Conservation (phyloP, 2,797 vertebrate genomes). For the Acropternis orthonyx region DNA sequence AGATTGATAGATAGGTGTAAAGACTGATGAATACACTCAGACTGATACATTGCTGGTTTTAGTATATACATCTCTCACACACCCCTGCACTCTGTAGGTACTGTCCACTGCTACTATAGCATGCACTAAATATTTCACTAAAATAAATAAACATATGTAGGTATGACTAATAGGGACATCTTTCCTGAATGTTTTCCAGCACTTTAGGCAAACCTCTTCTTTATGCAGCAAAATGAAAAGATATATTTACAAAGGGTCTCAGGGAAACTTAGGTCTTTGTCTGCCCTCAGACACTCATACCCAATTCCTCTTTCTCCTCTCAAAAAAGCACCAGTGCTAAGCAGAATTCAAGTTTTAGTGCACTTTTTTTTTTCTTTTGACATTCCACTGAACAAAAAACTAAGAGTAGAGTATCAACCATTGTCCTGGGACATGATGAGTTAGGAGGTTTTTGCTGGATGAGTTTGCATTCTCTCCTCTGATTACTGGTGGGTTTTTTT, state of each 20-base stretch:
- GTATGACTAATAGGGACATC: neutral
- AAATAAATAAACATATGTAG: constrained; percentile 49
- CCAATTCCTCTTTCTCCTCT: neutral
- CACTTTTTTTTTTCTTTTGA: neutral
- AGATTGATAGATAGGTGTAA: constrained; percentile 38
- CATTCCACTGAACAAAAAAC: neutral
- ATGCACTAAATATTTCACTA: constrained; percentile 45
- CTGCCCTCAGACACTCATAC: neutral
- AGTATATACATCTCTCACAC: neutral
- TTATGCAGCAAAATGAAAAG: constrained; percentile 11
- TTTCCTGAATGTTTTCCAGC: neutral
- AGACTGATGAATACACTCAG: neutral
- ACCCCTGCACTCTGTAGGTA: constrained; percentile 11
- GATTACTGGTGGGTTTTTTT: constrained; percentile 51
- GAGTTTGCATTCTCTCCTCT: constrained; percentile 29
- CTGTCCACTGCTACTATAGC: neutral
- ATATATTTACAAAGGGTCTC: neutral
- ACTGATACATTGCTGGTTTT: neutral
- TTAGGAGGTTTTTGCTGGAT: constrained; percentile 18
- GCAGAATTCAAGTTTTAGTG: neutral
- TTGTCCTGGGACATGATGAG: neutral
- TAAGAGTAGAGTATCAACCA: neutral
- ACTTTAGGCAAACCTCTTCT: neutral
- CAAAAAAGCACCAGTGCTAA: neutral
- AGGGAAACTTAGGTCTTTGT: neutral